Evolutionary conservation across 2,113 vertebrate species (phyloP).

Genomic region (Gopherus flavomarginatus): DNA sequence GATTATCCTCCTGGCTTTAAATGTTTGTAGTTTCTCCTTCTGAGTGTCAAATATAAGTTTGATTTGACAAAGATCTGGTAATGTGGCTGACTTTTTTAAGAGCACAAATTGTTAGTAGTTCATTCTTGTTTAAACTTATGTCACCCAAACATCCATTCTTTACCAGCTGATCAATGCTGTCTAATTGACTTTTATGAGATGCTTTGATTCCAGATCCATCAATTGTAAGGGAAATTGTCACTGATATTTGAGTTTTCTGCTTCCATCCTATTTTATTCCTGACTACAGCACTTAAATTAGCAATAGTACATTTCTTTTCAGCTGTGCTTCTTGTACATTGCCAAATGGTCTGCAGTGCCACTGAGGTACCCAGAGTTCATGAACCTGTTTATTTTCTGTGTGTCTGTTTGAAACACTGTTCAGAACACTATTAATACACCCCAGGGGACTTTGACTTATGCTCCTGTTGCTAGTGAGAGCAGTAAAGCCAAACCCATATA

Average conservation of each 20-base stretch:
- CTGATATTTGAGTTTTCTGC: not conserved
- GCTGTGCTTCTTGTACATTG: accelerated
- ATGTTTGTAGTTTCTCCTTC: not conserved
- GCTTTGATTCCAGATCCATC: not conserved
- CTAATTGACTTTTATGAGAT: not conserved
- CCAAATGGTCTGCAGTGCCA: not conserved
- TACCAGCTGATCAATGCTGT: not conserved
- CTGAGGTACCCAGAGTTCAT: not conserved
- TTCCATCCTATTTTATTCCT: not conserved
- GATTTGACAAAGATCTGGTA: not conserved
- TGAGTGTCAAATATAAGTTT: not conserved
- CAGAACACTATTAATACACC: not conserved
- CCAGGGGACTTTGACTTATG: not conserved
- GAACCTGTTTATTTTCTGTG: not conserved
- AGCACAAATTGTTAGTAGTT: not conserved
- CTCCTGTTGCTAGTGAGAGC: not conserved
- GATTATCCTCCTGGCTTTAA: not conserved
- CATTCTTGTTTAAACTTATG: not conserved
- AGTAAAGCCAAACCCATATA: slow-evolving; percentile 1
- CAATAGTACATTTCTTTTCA: not conserved
- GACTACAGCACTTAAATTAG: not conserved
- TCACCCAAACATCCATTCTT: not conserved
- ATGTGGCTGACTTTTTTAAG: not conserved
- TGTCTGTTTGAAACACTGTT: not conserved
- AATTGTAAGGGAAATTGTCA: not conserved